These are phyloP conservation scores for Oreochromis aureus DNA, from an alignment of 2,113 vertebrate species.

Conservation along the genomic window DNA sequence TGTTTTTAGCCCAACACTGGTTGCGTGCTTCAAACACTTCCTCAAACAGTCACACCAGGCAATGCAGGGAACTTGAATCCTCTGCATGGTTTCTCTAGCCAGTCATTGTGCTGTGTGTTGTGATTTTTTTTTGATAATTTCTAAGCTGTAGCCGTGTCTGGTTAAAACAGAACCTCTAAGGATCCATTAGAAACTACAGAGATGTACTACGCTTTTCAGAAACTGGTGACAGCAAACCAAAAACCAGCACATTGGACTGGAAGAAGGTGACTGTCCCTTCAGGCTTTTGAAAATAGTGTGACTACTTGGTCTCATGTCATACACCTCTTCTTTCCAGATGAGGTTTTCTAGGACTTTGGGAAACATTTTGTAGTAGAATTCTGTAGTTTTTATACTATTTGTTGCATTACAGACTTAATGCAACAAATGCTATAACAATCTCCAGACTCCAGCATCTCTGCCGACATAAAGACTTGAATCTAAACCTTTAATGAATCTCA, in stretches of 20 bases:
- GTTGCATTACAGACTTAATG: not conserved
- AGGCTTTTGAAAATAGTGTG: not conserved
- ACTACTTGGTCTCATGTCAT: not conserved
- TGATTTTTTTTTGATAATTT: not conserved
- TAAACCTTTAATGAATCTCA: not conserved
- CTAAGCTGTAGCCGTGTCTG: not conserved
- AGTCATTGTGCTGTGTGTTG: not conserved
- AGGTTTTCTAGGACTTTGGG: not conserved
- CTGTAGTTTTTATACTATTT: not conserved
- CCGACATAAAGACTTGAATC: not conserved
- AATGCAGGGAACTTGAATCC: not conserved
- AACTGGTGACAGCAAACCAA: not conserved
- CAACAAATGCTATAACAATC: rapidly evolving
- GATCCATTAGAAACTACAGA: not conserved
- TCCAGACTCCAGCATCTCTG: not conserved
- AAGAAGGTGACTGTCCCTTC: not conserved
- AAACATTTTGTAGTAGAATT: not conserved
- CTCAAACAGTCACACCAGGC: not conserved
- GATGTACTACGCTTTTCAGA: not conserved
- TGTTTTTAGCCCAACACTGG: not conserved
- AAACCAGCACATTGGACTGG: not conserved
- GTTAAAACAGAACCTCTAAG: not conserved
- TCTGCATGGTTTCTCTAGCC: not conserved
- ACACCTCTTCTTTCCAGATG: not conserved
- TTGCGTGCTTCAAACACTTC: not conserved